A percentile compares a stretch with the other conserved stretches of the same genome.
Conservation (phyloP, 2,888 invertebrate genomes). For the Yponomeuta plumbellus region DNA sequence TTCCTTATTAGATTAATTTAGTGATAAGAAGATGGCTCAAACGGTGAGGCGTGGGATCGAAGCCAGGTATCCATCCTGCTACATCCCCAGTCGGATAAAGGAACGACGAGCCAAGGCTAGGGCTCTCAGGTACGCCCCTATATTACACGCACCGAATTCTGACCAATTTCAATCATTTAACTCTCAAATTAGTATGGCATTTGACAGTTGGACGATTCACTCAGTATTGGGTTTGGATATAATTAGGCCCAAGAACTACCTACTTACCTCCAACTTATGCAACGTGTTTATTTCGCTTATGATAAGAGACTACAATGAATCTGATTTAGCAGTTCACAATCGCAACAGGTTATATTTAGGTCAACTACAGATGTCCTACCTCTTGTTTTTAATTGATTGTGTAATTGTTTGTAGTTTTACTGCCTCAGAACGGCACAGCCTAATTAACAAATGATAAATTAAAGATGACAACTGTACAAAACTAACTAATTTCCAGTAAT, state of each 20-base stretch:
- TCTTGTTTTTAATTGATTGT: neutral
- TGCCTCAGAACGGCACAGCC: neutral
- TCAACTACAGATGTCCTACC: neutral
- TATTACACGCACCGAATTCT: too few species aligned
- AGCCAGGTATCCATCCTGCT: slow-evolving; percentile 87
- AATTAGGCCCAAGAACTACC: too few species aligned
- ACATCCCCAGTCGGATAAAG: slow-evolving; percentile 81
- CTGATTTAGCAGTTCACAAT: too few species aligned
- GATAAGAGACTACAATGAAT: neutral
- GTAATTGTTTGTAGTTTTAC: neutral
- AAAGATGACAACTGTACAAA: too few species aligned
- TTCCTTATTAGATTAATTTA: slow-evolving; percentile 22
- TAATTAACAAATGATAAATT: neutral
- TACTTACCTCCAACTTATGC: neutral
- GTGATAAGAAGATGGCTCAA: slow-evolving; percentile 79
- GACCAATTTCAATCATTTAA: too few species aligned
- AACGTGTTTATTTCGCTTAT: neutral
- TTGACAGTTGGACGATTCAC: too few species aligned
- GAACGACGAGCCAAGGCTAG: slow-evolving; percentile 83
- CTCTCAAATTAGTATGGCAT: too few species aligned
- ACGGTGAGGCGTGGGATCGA: slow-evolving; percentile 82
- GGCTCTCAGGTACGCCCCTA: slow-evolving; percentile 64
- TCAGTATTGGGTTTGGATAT: too few species aligned
- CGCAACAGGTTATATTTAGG: neutral
- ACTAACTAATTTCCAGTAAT: too few species aligned